These are phyloP conservation scores for Mantis religiosa DNA, from an alignment of 2,888 invertebrate species.

Conservation along the genomic window DNA sequence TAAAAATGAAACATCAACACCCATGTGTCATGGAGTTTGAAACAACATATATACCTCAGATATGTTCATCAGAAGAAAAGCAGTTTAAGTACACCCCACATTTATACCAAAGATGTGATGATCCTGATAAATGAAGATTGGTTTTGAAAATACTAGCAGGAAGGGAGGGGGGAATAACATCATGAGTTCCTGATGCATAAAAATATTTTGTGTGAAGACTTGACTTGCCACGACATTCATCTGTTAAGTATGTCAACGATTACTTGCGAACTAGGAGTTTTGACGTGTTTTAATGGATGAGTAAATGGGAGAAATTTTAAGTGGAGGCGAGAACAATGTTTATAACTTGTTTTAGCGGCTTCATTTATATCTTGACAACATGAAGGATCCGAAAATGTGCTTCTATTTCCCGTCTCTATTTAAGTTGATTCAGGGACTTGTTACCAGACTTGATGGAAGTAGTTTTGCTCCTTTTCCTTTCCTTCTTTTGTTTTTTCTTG, in stretches of 20 bases:
- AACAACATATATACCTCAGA: slow-evolving; percentile 32
- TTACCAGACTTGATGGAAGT: slow-evolving; percentile 19
- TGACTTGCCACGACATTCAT: slow-evolving; percentile 4
- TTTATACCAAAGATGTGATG: slow-evolving; percentile 33
- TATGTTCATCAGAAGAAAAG: slow-evolving; percentile 15
- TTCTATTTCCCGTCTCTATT: slow-evolving; percentile 7
- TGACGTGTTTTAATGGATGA: slow-evolving; percentile 20
- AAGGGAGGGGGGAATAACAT: slow-evolving; percentile 18
- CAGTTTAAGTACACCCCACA: slow-evolving; percentile 28
- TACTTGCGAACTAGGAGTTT: slow-evolving; percentile 14
- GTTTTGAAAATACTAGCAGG: slow-evolving; percentile 3
- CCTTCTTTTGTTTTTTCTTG: not conserved
- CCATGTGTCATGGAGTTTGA: slow-evolving; percentile 10
- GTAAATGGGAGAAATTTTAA: slow-evolving; percentile 8
- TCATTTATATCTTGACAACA: not conserved
- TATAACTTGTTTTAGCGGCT: not conserved
- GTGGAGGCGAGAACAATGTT: not conserved
- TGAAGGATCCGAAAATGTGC: not conserved
- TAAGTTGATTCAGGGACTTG: slow-evolving; percentile 26
- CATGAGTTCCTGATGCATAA: slow-evolving; percentile 22
- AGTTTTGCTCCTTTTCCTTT: not conserved
- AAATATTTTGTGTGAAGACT: slow-evolving; percentile 19
- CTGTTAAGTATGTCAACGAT: slow-evolving; percentile 8
- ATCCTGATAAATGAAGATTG: slow-evolving; percentile 18
- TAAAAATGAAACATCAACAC: slow-evolving; percentile 41